Conservation (phyloP, 1,140 invertebrate genomes). For the Leptopilina clavipes region DNA sequence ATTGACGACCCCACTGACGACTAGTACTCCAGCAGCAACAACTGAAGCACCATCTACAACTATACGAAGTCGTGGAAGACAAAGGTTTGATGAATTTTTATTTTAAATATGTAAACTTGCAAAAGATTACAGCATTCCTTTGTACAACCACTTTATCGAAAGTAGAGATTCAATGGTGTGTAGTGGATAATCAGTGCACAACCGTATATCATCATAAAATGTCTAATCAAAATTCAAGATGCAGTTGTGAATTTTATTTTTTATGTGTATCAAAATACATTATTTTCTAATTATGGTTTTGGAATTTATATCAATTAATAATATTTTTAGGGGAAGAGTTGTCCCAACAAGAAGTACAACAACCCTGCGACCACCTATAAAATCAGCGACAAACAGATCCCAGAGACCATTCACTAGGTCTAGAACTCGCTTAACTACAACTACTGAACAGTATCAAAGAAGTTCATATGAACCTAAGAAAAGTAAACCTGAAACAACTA, state of each 20-base stretch:
- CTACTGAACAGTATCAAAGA: slow-evolving; percentile 66
- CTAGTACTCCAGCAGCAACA: slow-evolving; percentile 58
- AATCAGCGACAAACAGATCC: slow-evolving; percentile 56
- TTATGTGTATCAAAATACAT: too few species aligned
- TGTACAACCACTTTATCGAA: too few species aligned
- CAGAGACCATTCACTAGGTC: slow-evolving; percentile 67
- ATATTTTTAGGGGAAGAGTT: slow-evolving; percentile 57
- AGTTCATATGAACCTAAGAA: slow-evolving; percentile 65
- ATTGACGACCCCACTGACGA: slow-evolving; percentile 54
- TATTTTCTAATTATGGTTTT: too few species aligned
- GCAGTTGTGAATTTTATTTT: too few species aligned
- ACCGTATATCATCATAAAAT: too few species aligned
- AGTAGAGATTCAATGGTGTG: too few species aligned
- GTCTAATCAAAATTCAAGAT: too few species aligned
- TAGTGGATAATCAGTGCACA: too few species aligned
- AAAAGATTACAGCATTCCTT: too few species aligned
- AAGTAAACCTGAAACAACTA: slow-evolving; percentile 61
- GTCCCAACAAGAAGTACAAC: slow-evolving; percentile 58
- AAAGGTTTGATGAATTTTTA: slow-evolving; percentile 52
- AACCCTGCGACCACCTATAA: slow-evolving; percentile 48
- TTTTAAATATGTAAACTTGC: too few species aligned
- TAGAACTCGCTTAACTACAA: slow-evolving; percentile 65
- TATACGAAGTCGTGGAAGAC: slow-evolving; percentile 59
- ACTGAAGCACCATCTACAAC: slow-evolving; percentile 62
- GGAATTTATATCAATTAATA: too few species aligned